Percentiles rank a stretch among this genome's conserved stretches.
These are phyloP conservation scores for Phaenicophaeus curvirostris DNA, from an alignment of 2,797 vertebrate species.

Conservation along the genomic window DNA sequence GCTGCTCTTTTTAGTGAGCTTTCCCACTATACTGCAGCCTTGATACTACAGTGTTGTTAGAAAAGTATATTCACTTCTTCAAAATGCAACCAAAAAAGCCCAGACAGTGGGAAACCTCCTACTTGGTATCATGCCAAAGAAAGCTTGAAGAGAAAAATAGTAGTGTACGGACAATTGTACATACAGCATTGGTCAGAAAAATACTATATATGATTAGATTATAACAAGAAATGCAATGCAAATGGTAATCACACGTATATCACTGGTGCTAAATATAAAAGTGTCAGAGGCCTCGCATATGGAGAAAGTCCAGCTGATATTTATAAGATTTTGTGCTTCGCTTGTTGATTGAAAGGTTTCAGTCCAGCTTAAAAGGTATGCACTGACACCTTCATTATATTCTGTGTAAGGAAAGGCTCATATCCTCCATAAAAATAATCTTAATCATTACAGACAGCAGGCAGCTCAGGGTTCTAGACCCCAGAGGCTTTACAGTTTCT, in stretches of 20 bases:
- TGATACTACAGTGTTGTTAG: not conserved
- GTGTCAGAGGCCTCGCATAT: not conserved
- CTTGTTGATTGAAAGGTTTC: constrained; percentile 41
- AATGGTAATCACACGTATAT: constrained; percentile 26
- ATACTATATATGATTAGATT: constrained; percentile 2
- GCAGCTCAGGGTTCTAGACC: not conserved
- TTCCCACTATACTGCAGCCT: not conserved
- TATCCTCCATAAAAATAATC: not conserved
- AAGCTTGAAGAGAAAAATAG: constrained; percentile 1
- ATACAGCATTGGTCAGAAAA: constrained; percentile 12
- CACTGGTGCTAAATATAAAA: constrained; percentile 5
- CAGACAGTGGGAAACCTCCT: constrained; percentile 37
- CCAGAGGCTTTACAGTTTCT: not conserved
- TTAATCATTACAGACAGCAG: not conserved
- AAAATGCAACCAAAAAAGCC: constrained; percentile 7
- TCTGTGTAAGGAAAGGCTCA: not conserved
- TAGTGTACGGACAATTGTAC: not conserved
- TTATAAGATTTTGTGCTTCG: constrained; percentile 29
- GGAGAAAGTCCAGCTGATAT: constrained; percentile 38
- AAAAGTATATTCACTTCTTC: constrained; percentile 43
- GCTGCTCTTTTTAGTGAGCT: constrained; percentile 48
- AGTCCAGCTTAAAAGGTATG: not conserved
- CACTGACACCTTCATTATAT: not conserved
- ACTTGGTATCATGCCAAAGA: constrained; percentile 20
- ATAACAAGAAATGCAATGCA: not conserved